phyloP scores from a whole-genome alignment of 1,140 invertebrate genomes.

The Notospermus geniculatus region DNA sequence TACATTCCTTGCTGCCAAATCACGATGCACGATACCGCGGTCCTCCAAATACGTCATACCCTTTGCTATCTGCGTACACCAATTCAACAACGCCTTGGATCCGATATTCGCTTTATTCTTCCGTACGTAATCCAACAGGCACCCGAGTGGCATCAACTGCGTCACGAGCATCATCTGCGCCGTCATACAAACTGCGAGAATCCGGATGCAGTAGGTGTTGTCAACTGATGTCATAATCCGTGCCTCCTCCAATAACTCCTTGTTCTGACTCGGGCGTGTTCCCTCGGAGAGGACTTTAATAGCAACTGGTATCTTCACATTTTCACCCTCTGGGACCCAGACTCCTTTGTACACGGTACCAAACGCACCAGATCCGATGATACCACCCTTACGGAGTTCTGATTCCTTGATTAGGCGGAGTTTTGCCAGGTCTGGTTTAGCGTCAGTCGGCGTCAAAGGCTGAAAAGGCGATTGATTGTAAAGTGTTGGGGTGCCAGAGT shows the following conservation, averaged over 20 bases:
- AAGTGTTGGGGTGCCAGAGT: too few species aligned
- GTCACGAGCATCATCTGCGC: slow-evolving; percentile 97
- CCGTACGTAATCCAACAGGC: slow-evolving; percentile 90
- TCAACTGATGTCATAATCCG: slow-evolving; percentile 98
- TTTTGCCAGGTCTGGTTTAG: slow-evolving; percentile 86
- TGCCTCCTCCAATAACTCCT: slow-evolving; percentile 94
- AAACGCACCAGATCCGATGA: slow-evolving; percentile 93
- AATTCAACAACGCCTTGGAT: slow-evolving; percentile 90
- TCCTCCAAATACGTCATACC: slow-evolving; percentile 97
- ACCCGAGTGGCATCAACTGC: slow-evolving; percentile 94
- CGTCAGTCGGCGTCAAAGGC: slow-evolving; percentile 52
- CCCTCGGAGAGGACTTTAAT: slow-evolving; percentile 94
- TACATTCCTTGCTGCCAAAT: slow-evolving; percentile 94
- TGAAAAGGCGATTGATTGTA: slow-evolving; percentile 26
- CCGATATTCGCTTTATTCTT: slow-evolving; percentile 92
- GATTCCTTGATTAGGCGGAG: slow-evolving; percentile 91
- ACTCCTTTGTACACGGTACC: slow-evolving; percentile 97
- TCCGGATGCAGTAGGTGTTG: slow-evolving; percentile 88
- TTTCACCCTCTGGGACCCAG: slow-evolving; percentile 93
- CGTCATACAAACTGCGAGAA: slow-evolving; percentile 96
- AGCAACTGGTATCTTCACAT: slow-evolving; percentile 94
- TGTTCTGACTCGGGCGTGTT: slow-evolving; percentile 84
- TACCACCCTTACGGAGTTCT: slow-evolving; percentile 84
- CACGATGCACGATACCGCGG: slow-evolving; percentile 89
- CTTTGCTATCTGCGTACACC: slow-evolving; percentile 96